Evolutionary conservation across 2,113 vertebrate species (phyloP), one percentile per base, ranked within the genome.

Genomic region (Rutilus rutilus): DNA sequence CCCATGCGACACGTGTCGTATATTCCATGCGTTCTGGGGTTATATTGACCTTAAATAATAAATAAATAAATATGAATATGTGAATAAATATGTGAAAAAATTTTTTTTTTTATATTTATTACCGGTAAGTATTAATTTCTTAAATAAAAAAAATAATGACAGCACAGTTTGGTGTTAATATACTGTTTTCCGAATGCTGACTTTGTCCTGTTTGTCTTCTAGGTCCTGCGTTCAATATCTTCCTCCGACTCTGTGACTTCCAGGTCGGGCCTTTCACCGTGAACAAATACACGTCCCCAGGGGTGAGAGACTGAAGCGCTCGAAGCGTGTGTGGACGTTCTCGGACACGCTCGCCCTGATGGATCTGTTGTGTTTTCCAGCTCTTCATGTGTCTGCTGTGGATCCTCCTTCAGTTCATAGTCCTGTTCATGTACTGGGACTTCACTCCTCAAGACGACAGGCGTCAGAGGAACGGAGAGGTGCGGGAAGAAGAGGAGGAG

Each of bases 221-320:
- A 97, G 96, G 96, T 84, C 96, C 96, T 60, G 95, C 93, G 4
- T 96, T 95, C 86, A 97, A 97, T 88, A 91, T 97, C 81, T 96
- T 97, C 89, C 90, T 97, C 77, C 91, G 96, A 77, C 91, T 96
- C 21, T 96, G 94, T 90, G 90, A 96, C 90, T 96, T 97, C 89
- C 84, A 87, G 0, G 0, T 97, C 50, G 96, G 96, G 11, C 95
- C 95, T 2, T 96, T 97, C 67, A 82, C 91, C 78, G 94, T 96
- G 75, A 94, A 96, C 86, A 96, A 96, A 89, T 96, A 93, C 74
- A 96, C 96, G 0, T 93, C 96, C 0, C 95, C 96, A 0, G 96
- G 96, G 92, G 96, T 97, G 92, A 95, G 92, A 80, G 33, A 21
- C 17, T 17, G 12, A 52, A n/a, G n/a, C 25, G 15, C 17, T 25